Conservation (phyloP, 23 tunicate species). For the Phallusia fumigata region DNA sequence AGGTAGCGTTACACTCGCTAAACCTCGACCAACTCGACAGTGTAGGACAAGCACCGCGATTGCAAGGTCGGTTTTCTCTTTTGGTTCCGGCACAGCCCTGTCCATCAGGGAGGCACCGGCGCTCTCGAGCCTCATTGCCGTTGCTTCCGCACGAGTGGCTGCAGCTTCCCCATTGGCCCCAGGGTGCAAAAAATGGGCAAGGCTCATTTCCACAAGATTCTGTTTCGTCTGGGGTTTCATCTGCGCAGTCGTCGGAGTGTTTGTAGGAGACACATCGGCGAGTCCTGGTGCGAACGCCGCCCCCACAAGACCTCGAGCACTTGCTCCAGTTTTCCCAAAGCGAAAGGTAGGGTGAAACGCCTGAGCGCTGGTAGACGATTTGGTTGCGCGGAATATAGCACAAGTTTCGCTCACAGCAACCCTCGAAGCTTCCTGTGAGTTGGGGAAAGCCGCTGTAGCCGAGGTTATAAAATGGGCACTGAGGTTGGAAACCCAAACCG, state of each 20-base stretch:
- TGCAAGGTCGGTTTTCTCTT: not conserved
- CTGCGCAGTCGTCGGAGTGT: not conserved
- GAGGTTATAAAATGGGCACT: constrained; percentile 23
- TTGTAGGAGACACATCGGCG: constrained; percentile 19
- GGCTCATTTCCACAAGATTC: constrained; percentile 4
- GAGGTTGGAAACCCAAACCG: constrained; percentile 3
- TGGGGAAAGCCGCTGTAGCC: constrained; percentile 15
- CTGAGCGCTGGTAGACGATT: constrained; percentile 11
- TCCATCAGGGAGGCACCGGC: not conserved
- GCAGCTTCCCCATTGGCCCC: constrained; percentile 25
- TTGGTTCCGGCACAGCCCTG: not conserved
- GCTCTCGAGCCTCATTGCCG: not conserved
- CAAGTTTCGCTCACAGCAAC: constrained; percentile 29
- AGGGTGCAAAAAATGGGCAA: constrained; percentile 23
- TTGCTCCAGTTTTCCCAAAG: constrained; percentile 22
- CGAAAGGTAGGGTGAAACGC: constrained; percentile 16
- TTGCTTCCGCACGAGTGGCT: constrained; percentile 25
- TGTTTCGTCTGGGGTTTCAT: not conserved
- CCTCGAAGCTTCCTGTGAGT: constrained; percentile 34
- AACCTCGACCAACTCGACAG: not conserved
- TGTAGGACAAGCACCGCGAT: constrained; percentile 2
- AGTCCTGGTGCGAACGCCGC: constrained; percentile 20
- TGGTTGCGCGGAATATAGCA: constrained; percentile 23
- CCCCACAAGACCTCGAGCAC: constrained; percentile 32
- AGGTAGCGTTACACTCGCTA: not conserved